These are phyloP conservation scores for Erebia palarica DNA, from an alignment of 2,888 invertebrate genomes.

Conservation along the genomic window DNA sequence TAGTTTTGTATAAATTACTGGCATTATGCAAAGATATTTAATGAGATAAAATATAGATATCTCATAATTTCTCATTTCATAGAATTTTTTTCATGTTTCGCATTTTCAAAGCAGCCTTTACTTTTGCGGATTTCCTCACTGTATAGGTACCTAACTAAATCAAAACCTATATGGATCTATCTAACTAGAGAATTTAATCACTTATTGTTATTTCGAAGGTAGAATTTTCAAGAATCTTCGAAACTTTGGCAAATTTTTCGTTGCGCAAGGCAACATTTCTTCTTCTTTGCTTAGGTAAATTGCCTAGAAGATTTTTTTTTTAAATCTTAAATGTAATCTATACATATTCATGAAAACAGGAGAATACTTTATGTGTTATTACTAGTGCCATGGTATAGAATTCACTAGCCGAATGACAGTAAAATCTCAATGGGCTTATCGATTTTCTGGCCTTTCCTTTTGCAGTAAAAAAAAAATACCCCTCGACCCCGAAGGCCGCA, in stretches of 20 bases:
- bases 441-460: conserved; percentile 20
- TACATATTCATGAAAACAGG: not conserved
- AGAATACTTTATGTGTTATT: not conserved
- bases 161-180: not conserved
- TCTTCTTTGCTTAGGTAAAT: not conserved
- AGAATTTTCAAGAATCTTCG: not conserved
- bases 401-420: not conserved
- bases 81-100: not conserved
- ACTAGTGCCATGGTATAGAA: not conserved
- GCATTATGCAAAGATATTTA: not conserved
- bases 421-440: conserved; percentile 7
- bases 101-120: not conserved
- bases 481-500: not conserved
- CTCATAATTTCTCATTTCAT: not conserved
- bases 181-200: not conserved
- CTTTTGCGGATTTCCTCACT: not conserved
- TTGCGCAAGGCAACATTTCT: not conserved
- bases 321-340: not conserved
- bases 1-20: not conserved
- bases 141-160: too few species aligned
- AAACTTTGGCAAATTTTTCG: not conserved
- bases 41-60: too few species aligned
- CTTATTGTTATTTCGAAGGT: not conserved
- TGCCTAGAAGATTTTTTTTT: not conserved
- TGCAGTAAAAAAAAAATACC: conserved; percentile 1